A percentile compares a stretch with the other conserved stretches of the same genome.
phyloP scores from a whole-genome alignment of 2,888 invertebrate genomes.

The Eulithis prunata region DNA sequence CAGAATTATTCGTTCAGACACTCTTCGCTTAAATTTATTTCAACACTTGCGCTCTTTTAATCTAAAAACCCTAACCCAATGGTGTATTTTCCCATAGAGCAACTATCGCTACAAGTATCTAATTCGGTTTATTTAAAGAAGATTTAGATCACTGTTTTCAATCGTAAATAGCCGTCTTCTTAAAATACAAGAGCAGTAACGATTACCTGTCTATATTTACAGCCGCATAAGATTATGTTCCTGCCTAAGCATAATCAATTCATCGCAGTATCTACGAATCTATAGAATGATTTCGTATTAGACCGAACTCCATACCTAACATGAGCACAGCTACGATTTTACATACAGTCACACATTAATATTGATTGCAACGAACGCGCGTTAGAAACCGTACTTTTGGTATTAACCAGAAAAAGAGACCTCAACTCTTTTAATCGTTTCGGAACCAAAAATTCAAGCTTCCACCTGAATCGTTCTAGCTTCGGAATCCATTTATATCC shows the following conservation, averaged over 20 bases:
- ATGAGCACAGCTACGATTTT: background rate
- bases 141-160: conserved; percentile 36
- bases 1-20: too few species aligned
- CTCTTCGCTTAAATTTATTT: too few species aligned
- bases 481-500: too few species aligned
- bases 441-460: too few species aligned
- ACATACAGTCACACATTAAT: conserved; percentile 9
- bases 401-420: too few species aligned
- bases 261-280: conserved; percentile 52
- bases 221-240: conserved; percentile 51
- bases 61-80: background rate
- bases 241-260: conserved; percentile 66
- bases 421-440: too few species aligned
- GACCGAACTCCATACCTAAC: too few species aligned
- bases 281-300: conserved; percentile 57
- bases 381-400: background rate
- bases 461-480: too few species aligned
- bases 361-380: conserved; percentile 6
- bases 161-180: conserved; percentile 37
- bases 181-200: conserved; percentile 46
- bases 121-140: conserved; percentile 27
- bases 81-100: conserved; percentile 22
- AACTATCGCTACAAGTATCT: conserved; percentile 12
- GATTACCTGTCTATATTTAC: conserved; percentile 51
- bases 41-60: too few species aligned